Evolutionary conservation across 2,797 vertebrate species (phyloP).

Genomic region (Eulemur mongoz): DNA sequence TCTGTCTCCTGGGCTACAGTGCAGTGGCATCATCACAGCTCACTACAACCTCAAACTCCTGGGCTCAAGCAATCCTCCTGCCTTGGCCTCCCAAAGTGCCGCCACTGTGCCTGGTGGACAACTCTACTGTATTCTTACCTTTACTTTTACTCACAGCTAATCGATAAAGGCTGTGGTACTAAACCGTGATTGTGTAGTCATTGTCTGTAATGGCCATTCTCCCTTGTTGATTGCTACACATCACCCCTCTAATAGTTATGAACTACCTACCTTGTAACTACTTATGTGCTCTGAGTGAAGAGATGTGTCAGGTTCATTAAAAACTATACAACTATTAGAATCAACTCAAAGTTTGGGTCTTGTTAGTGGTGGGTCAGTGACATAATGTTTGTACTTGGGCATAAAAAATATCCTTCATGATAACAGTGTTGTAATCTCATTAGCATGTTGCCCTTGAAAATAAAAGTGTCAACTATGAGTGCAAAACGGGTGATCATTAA

Average conservation of each 20-base stretch:
- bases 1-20: neutral
- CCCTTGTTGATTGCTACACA: neutral
- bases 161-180: neutral
- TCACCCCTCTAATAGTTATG: neutral
- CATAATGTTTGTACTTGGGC: neutral
- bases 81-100: neutral
- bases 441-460: neutral
- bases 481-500: neutral
- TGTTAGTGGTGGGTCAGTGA: neutral
- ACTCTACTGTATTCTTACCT: neutral
- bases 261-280: neutral
- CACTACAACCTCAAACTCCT: neutral
- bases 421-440: neutral
- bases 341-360: neutral
- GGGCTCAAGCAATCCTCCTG: neutral
- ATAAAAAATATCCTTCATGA: neutral
- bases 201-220: neutral
- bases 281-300: neutral
- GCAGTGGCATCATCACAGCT: neutral
- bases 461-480: neutral
- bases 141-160: neutral
- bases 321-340: neutral
- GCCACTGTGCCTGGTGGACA: neutral
- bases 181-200: neutral
- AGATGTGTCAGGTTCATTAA: constrained; percentile 8